Conservation (phyloP, 37 sponge, comb jelly and placozoan species). For the Petrosia ficiformis region DNA sequence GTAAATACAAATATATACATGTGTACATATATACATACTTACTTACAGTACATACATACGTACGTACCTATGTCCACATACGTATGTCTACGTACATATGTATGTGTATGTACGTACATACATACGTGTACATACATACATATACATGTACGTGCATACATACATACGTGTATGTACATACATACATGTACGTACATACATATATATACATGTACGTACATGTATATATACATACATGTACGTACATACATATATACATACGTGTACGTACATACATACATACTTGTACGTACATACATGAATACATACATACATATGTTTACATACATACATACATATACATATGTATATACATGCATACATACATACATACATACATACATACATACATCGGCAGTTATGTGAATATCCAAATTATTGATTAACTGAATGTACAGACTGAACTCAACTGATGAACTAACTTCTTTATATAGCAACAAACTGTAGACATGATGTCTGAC, state of each 20-base stretch:
- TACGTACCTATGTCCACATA: neutral
- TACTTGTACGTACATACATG: neutral
- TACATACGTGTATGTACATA: neutral
- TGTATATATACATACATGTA: slow-evolving; percentile 17
- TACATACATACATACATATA: neutral
- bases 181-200: neutral
- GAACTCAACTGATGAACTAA: too few relatives aligned
- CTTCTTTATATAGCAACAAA: too few relatives aligned
- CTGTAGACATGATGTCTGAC: too few relatives aligned
- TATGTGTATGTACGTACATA: too few relatives aligned
- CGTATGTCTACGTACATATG: too few relatives aligned
- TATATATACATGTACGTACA: neutral
- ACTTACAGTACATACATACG: neutral
- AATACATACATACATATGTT: neutral
- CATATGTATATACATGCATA: too few relatives aligned
- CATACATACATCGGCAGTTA: slow-evolving; percentile 7
- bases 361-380: neutral
- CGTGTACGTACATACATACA: neutral
- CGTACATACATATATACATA: slow-evolving; percentile 9
- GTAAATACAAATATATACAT: slow-evolving; percentile 1
- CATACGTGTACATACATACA: too few relatives aligned
- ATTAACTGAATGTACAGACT: too few relatives aligned
- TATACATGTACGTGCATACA: neutral
- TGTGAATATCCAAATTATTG: too few relatives aligned
- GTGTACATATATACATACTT: too few relatives aligned